A percentile compares a stretch with the other conserved stretches of the same genome.
phyloP scores from a whole-genome alignment of 37 sponge, comb jelly and placozoan species.

The Halisarca cf. caerulea region DNA sequence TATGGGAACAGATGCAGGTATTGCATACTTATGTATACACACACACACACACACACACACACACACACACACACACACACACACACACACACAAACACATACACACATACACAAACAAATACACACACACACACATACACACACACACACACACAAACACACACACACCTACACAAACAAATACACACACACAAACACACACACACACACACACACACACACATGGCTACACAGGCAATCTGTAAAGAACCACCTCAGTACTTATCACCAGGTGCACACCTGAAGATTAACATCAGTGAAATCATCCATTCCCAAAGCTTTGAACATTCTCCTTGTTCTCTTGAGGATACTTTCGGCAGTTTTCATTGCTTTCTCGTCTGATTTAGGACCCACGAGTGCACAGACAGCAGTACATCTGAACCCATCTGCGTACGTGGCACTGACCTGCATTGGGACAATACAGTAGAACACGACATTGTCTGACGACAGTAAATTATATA shows the following conservation, averaged over 20 bases:
- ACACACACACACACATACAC: too few species aligned
- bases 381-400: conserved; percentile 77
- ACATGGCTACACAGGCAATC: not conserved
- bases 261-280: too few species aligned
- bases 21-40: not conserved
- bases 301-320: conserved; percentile 54
- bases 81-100: too few species aligned
- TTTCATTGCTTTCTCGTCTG: conserved; percentile 75
- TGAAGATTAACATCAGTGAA: conserved; percentile 76
- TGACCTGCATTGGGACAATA: too few species aligned
- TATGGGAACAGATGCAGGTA: not conserved
- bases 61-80: too few species aligned
- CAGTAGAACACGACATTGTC: too few species aligned
- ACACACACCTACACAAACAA: too few species aligned
- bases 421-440: conserved; percentile 88
- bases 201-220: not conserved
- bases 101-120: too few species aligned
- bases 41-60: too few species aligned
- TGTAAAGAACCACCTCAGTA: not conserved
- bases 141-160: too few species aligned
- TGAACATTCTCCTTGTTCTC: conserved; percentile 77
- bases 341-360: conserved; percentile 77
- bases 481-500: too few species aligned
- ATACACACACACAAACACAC: too few species aligned
- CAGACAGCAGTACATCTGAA: conserved; percentile 78